Evolutionary conservation across 2,113 vertebrate species (phyloP), one percentile per base, ranked within the genome.

Genomic region (Xenopus tropicalis): DNA sequence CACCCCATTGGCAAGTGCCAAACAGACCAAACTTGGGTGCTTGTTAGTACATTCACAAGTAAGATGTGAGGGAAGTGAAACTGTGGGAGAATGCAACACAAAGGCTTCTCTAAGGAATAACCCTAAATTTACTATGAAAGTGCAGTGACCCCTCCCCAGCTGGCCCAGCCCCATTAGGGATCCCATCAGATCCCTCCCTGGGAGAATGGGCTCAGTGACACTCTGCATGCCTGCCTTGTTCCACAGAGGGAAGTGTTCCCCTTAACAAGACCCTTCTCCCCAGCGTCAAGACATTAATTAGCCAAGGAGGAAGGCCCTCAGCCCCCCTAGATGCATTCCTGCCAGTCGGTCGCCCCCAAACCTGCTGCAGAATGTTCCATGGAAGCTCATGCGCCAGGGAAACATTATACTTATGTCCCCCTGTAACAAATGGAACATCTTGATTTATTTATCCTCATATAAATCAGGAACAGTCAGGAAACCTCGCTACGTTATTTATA

Each of bases 151-250:
- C 67, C 62, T 66, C 44, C 65, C 29, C 13, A 29, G 43, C 73
- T 63, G 66, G 46, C 63, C 66, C 62, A 56, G 73, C 73, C 69
- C 62, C 66, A 75, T 75, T 69, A 75, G 66, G 64, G 73, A 62
- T 74, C 72, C 63, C 58, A 75, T 75, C 72, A 75, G 61, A 75
- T 65, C 24, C 17, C 69, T 75, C 72, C 65, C 72, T 61, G 43
- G 10, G 21, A 74, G 65, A 37, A 68, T 22, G 65, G 61, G 72
- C 2, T 42, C 44, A 44, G 56, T 75, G 72, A 54, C 72, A 72
- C 70, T 57, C 61, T 43, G 14, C 37, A 21, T 22, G 19, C 24
- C 23, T 44, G 64, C 21, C 64, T 54, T 62, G 65, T 68, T 61
- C 67, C 67, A 17, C 54, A 3, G 59, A 71, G 19, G n/a, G 29